Percentiles rank a stretch among this genome's conserved stretches.
These are phyloP conservation scores for Lophius piscatorius DNA, from an alignment of 2,113 vertebrate species.

Conservation along the genomic window DNA sequence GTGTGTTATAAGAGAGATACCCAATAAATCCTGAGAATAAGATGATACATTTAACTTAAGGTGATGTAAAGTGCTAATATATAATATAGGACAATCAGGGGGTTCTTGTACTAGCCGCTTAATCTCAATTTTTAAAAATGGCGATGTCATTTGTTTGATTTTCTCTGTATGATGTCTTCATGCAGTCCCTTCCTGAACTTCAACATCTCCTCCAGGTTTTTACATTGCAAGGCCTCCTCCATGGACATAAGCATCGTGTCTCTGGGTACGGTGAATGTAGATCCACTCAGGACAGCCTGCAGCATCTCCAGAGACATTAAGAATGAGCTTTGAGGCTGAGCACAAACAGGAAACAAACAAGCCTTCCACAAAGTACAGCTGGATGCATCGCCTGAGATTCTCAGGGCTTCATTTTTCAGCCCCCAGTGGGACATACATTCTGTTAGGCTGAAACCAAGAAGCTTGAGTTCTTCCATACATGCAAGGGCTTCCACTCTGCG, in stretches of 20 bases:
- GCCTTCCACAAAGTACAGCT: constrained; percentile 86
- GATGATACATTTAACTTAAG: no score
- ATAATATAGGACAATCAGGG: no score
- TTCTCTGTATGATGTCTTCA: constrained; percentile 77
- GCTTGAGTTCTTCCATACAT: constrained; percentile 64
- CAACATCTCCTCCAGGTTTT: constrained; percentile 89
- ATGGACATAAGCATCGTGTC: constrained; percentile 81
- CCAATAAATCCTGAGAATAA: no score
- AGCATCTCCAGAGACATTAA: constrained; percentile 83
- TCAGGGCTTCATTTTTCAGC: constrained; percentile 68
- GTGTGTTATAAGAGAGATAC: no score
- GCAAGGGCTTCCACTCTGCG: constrained; percentile 68
- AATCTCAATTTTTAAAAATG: neutral
- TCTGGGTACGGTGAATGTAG: constrained; percentile 59
- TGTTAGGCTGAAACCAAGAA: constrained; percentile 79
- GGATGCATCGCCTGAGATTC: constrained; percentile 78
- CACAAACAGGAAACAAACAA: constrained; percentile 87
- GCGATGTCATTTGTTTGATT: neutral
- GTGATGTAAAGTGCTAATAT: no score
- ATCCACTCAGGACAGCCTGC: constrained; percentile 65
- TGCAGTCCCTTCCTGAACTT: constrained; percentile 83
- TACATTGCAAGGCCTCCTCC: constrained; percentile 85
- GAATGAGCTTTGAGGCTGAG: constrained; percentile 79
- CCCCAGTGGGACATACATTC: constrained; percentile 84
- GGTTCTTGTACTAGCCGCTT: no score